Base-by-base conservation (phyloP, 2,113 vertebrate species). In the Xiphophorus hellerii region DNA sequence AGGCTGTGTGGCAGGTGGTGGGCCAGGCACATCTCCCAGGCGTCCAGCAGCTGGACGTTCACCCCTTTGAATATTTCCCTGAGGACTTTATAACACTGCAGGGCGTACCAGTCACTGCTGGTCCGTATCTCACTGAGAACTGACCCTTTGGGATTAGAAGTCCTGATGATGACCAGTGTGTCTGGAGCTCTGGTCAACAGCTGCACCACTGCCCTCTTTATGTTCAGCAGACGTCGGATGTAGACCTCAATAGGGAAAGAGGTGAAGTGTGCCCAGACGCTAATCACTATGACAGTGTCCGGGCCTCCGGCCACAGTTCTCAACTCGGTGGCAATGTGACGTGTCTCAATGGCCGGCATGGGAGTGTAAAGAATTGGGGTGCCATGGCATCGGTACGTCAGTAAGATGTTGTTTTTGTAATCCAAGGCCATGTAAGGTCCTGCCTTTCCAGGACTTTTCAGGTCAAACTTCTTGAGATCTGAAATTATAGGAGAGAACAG, bases 11-110 rank as follows among this genome's bases (percentile, higher is more conserved):
- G 96, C 64, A 95, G 92, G 62, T 95, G 87, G 82, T 98, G 96
- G 64, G 97, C 96, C 62, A 97, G 64, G 0, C 92, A 94, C 96
- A 98, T 99, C 83, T 98, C 96, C 97, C 97, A 98, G 39, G 97
- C 97, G 63, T 99, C 96, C 69, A 99, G 94, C 69, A 98, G 90
- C 74, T 90, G 91, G 30, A 98, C 95, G 3, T 94, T 93, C 73
- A 97, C 80, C 65, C 95, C 95, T 87, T 90, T 94, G 92, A 98
- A 98, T 95, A 98, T 94, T 72, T 93, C 93, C 77, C 96, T 94
- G 82, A 98, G 96, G 74, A 97, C 76, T 54, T 89, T 88, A 83
- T 99, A 95, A 22, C 92, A 89, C 84, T 97, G 97, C 69, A 95
- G 85, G 3, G 95, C 96, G 77, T 95, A 96, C 97, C 97, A 99